phyloP scores from a whole-genome alignment of 2,113 vertebrate species.

The Poeciliopsis retropinna region DNA sequence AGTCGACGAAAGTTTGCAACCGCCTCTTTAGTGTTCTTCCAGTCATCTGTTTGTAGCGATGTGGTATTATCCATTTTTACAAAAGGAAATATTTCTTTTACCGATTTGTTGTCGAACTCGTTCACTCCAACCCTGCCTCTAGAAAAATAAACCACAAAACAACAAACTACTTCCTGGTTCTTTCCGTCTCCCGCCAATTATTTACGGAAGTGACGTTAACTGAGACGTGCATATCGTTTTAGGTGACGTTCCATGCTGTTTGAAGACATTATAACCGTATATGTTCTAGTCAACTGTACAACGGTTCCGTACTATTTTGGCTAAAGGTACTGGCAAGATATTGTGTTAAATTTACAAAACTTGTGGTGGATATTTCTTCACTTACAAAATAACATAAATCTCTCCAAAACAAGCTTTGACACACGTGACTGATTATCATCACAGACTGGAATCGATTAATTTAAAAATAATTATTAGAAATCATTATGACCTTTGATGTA shows the following conservation, averaged over 20 bases:
- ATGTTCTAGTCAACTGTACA: background rate
- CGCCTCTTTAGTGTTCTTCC: constrained; percentile 70
- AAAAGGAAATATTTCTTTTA: no score
- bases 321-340: background rate
- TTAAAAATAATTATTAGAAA: no score
- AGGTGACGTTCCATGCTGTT: no score
- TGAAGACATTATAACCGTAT: background rate
- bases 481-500: background rate
- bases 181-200: constrained; percentile 50
- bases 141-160: background rate
- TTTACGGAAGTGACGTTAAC: constrained; percentile 30
- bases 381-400: no score
- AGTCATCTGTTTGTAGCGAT: constrained; percentile 13
- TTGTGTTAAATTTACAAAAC: no score
- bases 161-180: constrained; percentile 19
- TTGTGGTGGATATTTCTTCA: no score
- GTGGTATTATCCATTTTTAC: constrained; percentile 43
- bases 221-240: no score
- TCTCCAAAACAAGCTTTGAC: background rate
- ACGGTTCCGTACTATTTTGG: background rate
- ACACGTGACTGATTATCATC: background rate
- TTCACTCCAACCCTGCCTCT: background rate
- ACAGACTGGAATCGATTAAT: background rate
- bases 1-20: constrained; percentile 66
- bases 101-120: background rate